Base-by-base conservation (phyloP, 1,140 invertebrate genomes). In the Hylaeus volcanicus region DNA sequence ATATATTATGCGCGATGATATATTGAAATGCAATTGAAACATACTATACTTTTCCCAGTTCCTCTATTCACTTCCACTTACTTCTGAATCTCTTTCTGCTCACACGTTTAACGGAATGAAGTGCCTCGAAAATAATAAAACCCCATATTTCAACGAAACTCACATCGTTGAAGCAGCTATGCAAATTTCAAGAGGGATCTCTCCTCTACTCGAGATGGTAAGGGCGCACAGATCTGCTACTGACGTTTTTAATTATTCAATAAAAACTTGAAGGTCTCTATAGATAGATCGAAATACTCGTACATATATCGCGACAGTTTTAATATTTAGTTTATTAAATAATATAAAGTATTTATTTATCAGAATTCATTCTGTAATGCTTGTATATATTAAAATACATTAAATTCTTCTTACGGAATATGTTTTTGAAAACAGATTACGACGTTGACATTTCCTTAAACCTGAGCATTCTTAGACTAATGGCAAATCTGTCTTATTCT, bases 161-260 rank as follows among this genome's bases (percentile, higher is more conserved):
- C 71, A 86, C 74, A 88, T 88, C 80, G 87, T 73, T 86, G 83
- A 87, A 87, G 87, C 81, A 85, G 89, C 88, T 88, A 90, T 90
- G 89, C 89, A 90, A 90, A 90, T 90, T 89, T 90, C 88, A 88
- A 90, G 89, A 85, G 88, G 85, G 45, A 85, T 82, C 81, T 85
- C 78, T 83, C 79, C 82, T 79, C 74, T 64, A 82, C 83, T 89
- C 79, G 82, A 85, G 82, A 82, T 77, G 72, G 74, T 82, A 88
- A 86, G 82, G 89, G 86, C 64, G 78, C 48, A 60, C 70, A 58
- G 66, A 81, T 83, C 89, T 90, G 89, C 85, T 53, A 79, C 82
- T 90, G 89, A 90, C 89, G 83, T 90, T 90, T 90, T 90, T 90
- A 90, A 90, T 90, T 90, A 90, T 90, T 88, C 84, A 86, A 89